phyloP scores from a whole-genome alignment of 2,888 invertebrate genomes.

The Trissolcus japonicus region DNA sequence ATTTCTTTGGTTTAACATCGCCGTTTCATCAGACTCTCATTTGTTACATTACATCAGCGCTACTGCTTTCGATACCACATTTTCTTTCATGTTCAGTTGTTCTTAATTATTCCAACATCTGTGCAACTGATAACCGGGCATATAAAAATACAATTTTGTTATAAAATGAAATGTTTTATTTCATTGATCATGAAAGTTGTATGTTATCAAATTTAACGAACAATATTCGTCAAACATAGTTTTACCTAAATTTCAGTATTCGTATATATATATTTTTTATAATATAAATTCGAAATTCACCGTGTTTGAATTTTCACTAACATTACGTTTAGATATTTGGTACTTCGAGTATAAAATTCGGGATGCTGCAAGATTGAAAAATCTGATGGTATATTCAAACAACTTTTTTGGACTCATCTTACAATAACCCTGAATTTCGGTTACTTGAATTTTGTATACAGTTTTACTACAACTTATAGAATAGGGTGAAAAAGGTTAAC shows the following conservation, averaged over 20 bases:
- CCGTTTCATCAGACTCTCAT: constrained; percentile 15
- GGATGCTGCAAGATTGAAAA: not conserved
- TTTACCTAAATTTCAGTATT: constrained; percentile 11
- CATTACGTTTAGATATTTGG: constrained; percentile 33
- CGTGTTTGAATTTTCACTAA: constrained; percentile 16
- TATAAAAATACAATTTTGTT: constrained; percentile 35
- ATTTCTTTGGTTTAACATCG: constrained; percentile 43
- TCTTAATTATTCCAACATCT: constrained; percentile 27
- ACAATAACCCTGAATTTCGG: not conserved
- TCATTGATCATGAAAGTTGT: constrained; percentile 11
- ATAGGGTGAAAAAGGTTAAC: constrained; percentile 17
- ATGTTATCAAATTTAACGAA: constrained; percentile 19
- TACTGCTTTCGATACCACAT: constrained; percentile 18
- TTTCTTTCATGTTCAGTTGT: constrained; percentile 22
- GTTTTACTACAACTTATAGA: constrained; percentile 23
- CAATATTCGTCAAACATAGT: constrained; percentile 19
- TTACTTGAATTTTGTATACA: too few species aligned
- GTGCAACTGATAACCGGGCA: constrained; percentile 16
- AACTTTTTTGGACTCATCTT: not conserved
- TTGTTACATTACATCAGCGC: constrained; percentile 24
- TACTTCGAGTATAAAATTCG: constrained; percentile 15
- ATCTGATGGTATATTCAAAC: not conserved
- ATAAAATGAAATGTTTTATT: not conserved
- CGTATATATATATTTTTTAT: constrained; percentile 18
- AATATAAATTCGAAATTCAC: constrained; percentile 36